Evolutionary conservation across 2,797 vertebrate genomes (phyloP).

Genomic region (Mallotus villosus): DNA sequence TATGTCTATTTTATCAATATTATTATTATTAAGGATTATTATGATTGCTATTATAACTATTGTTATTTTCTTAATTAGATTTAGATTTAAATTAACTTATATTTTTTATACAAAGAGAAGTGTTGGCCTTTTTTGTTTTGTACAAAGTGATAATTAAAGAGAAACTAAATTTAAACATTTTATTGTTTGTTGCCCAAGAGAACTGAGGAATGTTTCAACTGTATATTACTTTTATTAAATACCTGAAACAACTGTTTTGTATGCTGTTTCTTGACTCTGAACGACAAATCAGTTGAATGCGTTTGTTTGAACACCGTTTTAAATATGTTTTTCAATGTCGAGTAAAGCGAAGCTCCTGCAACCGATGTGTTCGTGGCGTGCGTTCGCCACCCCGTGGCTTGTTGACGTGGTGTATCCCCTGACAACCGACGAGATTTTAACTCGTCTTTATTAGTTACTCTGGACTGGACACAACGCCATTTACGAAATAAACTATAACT

Average conservation of each 20-base stretch:
- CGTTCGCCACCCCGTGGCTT: conserved; percentile 1
- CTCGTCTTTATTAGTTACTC: not conserved
- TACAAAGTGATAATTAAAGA: conserved; percentile 79
- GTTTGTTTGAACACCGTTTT: not conserved
- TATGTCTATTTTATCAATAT: conserved; percentile 80
- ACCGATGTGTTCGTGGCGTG: not conserved
- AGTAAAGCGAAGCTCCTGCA: too few relatives aligned
- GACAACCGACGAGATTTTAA: conserved; percentile 1
- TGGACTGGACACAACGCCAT: not conserved
- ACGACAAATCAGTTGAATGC: not conserved
- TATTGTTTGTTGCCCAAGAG: conserved; percentile 72
- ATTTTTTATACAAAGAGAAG: conserved; percentile 72
- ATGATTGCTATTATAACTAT: conserved; percentile 77
- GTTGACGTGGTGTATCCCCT: conserved; percentile 11
- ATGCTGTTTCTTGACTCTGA: not conserved
- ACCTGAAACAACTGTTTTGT: conserved; percentile 54
- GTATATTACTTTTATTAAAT: conserved; percentile 84
- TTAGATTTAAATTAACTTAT: conserved; percentile 87
- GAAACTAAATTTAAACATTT: conserved; percentile 75
- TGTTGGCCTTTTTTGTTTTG: conserved; percentile 81
- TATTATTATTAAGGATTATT: conserved; percentile 65
- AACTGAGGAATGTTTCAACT: conserved; percentile 79
- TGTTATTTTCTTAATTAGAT: conserved; percentile 86
- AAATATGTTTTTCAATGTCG: not conserved
- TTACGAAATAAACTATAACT: too few relatives aligned